Conservation (phyloP, 2,888 invertebrate species). For the Hydropsyche betteni region DNA sequence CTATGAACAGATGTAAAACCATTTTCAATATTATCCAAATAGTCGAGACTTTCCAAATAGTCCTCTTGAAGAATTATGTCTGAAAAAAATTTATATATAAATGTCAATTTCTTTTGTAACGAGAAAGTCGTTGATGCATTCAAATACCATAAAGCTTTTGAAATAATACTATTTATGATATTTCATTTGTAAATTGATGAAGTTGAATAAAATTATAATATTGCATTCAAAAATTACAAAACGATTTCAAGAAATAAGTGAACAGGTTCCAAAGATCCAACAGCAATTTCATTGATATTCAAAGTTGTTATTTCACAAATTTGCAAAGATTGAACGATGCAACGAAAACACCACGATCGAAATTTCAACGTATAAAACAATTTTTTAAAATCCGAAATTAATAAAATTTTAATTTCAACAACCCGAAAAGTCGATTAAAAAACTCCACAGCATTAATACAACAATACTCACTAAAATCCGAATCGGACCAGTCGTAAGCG, state of each 20-base stretch:
- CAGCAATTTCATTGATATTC: not conserved
- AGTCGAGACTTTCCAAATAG: slow-evolving; percentile 40
- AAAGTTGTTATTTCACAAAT: slow-evolving; percentile 5
- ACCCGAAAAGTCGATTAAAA: no score
- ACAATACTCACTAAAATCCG: slow-evolving; percentile 48
- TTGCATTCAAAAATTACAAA: no score
- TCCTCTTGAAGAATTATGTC: slow-evolving; percentile 49
- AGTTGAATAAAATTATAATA: not conserved
- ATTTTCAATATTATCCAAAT: slow-evolving; percentile 41
- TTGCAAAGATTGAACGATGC: not conserved
- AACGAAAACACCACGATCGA: no score
- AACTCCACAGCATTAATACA: slow-evolving; percentile 4
- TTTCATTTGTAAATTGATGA: not conserved
- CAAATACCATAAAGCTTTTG: not conserved
- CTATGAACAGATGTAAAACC: slow-evolving; percentile 28
- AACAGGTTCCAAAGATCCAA: no score
- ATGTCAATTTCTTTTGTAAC: not conserved
- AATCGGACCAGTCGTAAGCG: slow-evolving; percentile 48
- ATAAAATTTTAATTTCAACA: no score
- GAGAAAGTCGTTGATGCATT: not conserved
- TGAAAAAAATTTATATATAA: slow-evolving; percentile 5
- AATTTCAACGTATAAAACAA: no score
- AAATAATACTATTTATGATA: not conserved
- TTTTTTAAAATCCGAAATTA: no score
- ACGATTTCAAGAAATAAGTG: no score